Evolutionary conservation across 2,888 invertebrate genomes (phyloP), one percentile per base, ranked within the genome.

Genomic region (Polymixis lichenea): DNA sequence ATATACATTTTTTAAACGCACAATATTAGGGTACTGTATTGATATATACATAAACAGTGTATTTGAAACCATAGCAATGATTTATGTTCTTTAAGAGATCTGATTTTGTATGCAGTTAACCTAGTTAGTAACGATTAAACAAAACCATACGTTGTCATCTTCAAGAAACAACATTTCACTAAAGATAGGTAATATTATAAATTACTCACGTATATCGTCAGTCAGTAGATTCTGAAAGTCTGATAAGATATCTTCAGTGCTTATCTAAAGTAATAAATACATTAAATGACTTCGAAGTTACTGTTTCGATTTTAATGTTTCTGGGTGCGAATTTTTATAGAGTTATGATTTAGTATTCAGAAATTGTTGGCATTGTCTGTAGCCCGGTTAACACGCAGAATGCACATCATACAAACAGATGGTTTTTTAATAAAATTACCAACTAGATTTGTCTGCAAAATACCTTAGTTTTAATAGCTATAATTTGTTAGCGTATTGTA

Each of bases 231-330:
- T 64, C 11, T 43, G 56, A 72, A 25, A 60, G 8, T 7, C 51
- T 17, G 77, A 85, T 83, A 82, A 17, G 60, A 22, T 85, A 82
- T 82, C 83, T 58, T 5, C 4, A 68, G 55, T 53, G 66, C 28
- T 51, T 82, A 83, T 83, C 68, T 32, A 17, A 64, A 60, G 67
- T 15, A 76, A 82, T 77, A 83, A 85, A 85, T 72, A 68, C 3
- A 60, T 56, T 62, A 13, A 58, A 51, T 68, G 53, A 25, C 68
- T 75, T 85, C 32, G 32, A 5, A 38, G 62, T 49, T 66, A 51
- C 32, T 28, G 46, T 56, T 60, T 75, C 46, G 38, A 32, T 67
- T 49, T 61, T 19, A 75, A 64, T 64, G n/a, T 46, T 25, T 60
- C n/a, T 32, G 7, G 0, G 38, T 53, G 65, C 13, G 25, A 64